Conservation (phyloP, 1,140 invertebrate species). For the Drosophila malerkotliana region DNA sequence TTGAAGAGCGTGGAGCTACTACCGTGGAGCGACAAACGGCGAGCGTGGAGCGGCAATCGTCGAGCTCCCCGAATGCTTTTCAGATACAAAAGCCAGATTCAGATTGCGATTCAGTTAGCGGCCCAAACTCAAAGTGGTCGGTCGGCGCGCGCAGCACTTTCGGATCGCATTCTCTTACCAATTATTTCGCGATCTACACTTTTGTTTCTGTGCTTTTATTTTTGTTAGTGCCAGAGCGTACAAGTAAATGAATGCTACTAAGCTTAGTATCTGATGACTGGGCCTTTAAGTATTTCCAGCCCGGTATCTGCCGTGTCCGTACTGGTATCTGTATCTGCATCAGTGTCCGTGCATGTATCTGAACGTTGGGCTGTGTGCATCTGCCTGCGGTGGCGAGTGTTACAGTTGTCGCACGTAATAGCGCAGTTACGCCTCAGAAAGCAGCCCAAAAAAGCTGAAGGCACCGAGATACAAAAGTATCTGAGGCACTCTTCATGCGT, state of each 20-base stretch:
- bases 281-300: not conserved
- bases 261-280: conserved; percentile 1
- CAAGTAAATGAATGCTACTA: not conserved
- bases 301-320: conserved; percentile 5
- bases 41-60: not conserved
- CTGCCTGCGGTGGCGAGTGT: conserved; percentile 31
- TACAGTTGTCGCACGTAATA: conserved; percentile 58
- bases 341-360: conserved; percentile 9
- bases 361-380: conserved; percentile 15
- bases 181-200: conserved; percentile 16
- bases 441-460: conserved; percentile 27
- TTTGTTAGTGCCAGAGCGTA: not conserved
- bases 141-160: conserved; percentile 26
- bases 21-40: conserved; percentile 7
- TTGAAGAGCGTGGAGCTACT: conserved; percentile 48
- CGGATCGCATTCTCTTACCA: conserved; percentile 14
- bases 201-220: conserved; percentile 7
- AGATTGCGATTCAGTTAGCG: conserved; percentile 49
- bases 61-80: not conserved
- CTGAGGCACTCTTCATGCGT: conserved; percentile 61
- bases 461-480: conserved; percentile 51
- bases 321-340: not conserved
- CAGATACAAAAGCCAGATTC: conserved; percentile 37
- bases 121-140: conserved; percentile 70
- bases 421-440: conserved; percentile 72